These are phyloP conservation scores for Chloroceryle inda DNA, from an alignment of 2,797 vertebrate species.

Conservation along the genomic window DNA sequence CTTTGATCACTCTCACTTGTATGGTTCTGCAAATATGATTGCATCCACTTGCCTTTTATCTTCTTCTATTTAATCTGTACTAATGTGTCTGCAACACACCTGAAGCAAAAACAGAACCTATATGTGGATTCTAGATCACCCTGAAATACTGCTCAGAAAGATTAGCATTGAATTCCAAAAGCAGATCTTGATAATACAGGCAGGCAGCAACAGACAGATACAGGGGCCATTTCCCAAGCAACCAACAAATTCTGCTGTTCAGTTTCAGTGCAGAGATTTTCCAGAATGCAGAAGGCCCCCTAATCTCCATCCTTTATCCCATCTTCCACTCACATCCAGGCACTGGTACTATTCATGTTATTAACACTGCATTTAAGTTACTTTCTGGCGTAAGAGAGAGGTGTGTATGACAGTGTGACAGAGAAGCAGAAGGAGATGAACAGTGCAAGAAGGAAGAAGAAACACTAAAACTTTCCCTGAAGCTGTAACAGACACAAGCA, in stretches of 20 bases:
- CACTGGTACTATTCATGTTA: neutral
- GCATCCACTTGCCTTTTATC: constrained; percentile 37
- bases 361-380: neutral
- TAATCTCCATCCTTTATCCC: neutral
- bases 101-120: neutral
- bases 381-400: neutral
- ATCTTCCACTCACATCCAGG: neutral
- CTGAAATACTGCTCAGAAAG: neutral
- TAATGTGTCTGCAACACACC: neutral
- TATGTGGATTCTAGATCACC: neutral
- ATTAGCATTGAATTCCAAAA: neutral
- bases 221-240: neutral
- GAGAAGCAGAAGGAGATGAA: neutral
- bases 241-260: neutral
- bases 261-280: neutral
- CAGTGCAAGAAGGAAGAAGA: neutral
- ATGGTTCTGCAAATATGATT: constrained; percentile 2
- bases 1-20: constrained; percentile 28
- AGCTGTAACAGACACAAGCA: neutral
- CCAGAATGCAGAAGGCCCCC: neutral
- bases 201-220: neutral
- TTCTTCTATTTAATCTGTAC: constrained; percentile 28
- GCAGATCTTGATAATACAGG: neutral
- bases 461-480: neutral
- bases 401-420: neutral